These are phyloP conservation scores for Rhamnusium bicolor DNA, from an alignment of 2,888 invertebrate genomes.

Conservation along the genomic window DNA sequence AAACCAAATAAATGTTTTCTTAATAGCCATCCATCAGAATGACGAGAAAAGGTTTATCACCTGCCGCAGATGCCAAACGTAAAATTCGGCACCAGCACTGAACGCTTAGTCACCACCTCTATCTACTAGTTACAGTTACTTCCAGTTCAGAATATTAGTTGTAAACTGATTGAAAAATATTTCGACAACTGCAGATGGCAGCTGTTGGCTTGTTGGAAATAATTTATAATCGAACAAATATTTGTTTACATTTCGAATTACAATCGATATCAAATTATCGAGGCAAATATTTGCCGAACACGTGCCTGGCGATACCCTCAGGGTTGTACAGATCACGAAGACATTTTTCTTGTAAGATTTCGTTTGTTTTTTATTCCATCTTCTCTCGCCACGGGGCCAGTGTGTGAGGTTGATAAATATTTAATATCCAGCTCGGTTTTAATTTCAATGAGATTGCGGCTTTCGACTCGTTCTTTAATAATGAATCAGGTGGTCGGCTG, in stretches of 20 bases:
- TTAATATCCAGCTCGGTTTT: slow-evolving; percentile 7
- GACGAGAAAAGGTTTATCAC: slow-evolving; percentile 40
- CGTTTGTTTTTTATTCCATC: neutral
- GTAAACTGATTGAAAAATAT: neutral
- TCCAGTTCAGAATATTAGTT: neutral
- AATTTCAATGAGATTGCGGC: slow-evolving; percentile 23
- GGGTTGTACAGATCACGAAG: neutral
- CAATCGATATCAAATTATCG: slow-evolving; percentile 21
- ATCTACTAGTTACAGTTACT: neutral
- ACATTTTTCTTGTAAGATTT: slow-evolving; percentile 10
- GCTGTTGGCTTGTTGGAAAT: neutral
- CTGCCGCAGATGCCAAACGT: slow-evolving; percentile 49
- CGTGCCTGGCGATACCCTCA: neutral
- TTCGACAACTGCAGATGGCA: slow-evolving; percentile 6
- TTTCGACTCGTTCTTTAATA: neutral
- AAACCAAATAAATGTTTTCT: slow-evolving; percentile 21
- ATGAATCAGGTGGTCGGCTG: slow-evolving; percentile 30
- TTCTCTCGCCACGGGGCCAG: neutral
- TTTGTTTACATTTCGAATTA: slow-evolving; percentile 18
- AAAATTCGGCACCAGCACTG: slow-evolving; percentile 36
- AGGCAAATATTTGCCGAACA: slow-evolving; percentile 15
- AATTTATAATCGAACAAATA: slow-evolving; percentile 6
- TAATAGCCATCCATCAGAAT: slow-evolving; percentile 39
- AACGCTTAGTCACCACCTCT: slow-evolving; percentile 8
- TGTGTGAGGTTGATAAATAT: neutral